Conservation (phyloP, 2,113 vertebrate genomes). For the Laticauda laticaudata region DNA sequence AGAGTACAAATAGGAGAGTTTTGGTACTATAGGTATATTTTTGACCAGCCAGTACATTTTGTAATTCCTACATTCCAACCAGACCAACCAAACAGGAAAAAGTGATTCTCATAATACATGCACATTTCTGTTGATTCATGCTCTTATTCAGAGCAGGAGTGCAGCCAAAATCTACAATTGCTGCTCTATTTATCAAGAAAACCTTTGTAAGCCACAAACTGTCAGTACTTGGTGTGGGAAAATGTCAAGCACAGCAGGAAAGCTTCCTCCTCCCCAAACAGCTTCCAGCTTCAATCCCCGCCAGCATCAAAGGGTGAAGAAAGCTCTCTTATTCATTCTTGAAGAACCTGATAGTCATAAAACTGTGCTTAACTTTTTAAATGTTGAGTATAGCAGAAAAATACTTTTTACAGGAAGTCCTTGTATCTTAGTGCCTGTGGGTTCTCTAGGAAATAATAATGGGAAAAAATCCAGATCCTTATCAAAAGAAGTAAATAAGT, state of each 20-base stretch:
- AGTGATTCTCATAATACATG: not conserved
- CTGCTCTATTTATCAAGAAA: not conserved
- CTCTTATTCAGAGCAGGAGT: not conserved
- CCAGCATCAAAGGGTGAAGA: not conserved
- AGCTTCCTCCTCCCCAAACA: not conserved
- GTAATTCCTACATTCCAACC: not conserved
- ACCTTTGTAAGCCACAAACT: not conserved
- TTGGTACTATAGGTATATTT: not conserved
- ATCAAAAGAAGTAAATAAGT: not conserved
- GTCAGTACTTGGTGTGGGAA: not conserved
- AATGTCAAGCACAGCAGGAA: not conserved
- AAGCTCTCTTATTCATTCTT: not conserved
- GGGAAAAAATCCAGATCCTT: not conserved
- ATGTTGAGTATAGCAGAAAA: too few relatives aligned
- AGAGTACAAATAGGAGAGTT: not conserved
- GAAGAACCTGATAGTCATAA: too few relatives aligned
- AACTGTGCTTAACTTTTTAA: too few relatives aligned
- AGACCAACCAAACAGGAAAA: not conserved
- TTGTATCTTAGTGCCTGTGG: not conserved
- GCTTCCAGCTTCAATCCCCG: not conserved
- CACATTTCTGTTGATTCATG: not conserved
- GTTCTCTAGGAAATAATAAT: not conserved
- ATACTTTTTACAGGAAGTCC: not conserved
- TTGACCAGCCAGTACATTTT: not conserved
- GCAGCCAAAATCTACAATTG: not conserved